Base-by-base conservation (phyloP, 1,140 invertebrate species). In the Eumeta japonica region DNA sequence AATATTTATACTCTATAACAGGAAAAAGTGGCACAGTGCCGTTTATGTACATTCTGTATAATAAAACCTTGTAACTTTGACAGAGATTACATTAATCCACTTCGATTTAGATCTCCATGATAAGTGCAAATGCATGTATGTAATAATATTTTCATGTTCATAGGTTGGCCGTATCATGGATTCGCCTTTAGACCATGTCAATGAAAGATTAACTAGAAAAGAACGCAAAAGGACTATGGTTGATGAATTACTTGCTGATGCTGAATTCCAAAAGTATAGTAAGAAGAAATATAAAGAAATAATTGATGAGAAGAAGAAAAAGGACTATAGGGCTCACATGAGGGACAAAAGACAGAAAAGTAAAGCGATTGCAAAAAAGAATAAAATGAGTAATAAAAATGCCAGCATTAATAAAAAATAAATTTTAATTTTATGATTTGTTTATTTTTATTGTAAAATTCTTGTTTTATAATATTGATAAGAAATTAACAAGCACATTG, bases 171-270 rank as follows among this genome's bases (percentile, higher is more conserved):
- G 82, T 57, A 83, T 90, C 16, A 58, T 88, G 55, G 86, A 88
- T 64, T 83, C 84, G 11, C 77, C 86, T 10, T 52, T 85, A 35
- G 87, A 90, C 52, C 85, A 83, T 61, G 87, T 88, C 34, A 83
- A 81, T 43, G 81, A 85, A 45, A 77, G 93, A 35, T 62, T 95
- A 36, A 88, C 90, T 0, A 90, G 87, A 45, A 94, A 92, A 60
- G 80, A 94, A 50, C 79, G 92, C 2, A 97, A 96, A 64, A 71
- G 79, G 15, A 94, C 91, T 0, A 80, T 98, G 41, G 92, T 97
- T 0, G 93, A 98, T 45, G 94, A 98, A 63, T 75, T 97, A 0
- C 70, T 97, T 58, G 86, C 86, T 7, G 91, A 97, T 82, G 87
- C 88, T 10, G 83, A 93, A 52, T 89, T 94, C 57, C 80, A 87